These are phyloP conservation scores for Oxyura jamaicensis DNA, from an alignment of 2,113 vertebrate genomes.

Conservation along the genomic window DNA sequence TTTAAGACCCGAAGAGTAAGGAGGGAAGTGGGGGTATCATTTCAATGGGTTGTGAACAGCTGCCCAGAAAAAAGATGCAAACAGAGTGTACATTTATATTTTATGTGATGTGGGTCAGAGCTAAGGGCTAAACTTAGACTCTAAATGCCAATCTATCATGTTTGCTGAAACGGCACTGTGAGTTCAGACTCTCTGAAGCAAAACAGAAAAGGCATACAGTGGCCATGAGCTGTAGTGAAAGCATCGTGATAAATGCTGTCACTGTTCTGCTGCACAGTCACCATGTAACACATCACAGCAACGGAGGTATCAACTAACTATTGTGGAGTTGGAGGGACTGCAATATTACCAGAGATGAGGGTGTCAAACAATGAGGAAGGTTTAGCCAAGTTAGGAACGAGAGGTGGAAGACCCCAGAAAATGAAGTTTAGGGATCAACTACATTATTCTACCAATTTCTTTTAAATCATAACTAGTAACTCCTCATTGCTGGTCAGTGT, in stretches of 20 bases:
- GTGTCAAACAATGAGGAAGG: background rate
- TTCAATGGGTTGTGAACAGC: constrained; percentile 22
- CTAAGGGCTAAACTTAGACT: constrained; percentile 50
- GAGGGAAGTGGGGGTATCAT: background rate
- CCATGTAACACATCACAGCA: background rate
- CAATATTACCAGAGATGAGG: background rate
- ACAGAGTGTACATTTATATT: constrained; percentile 49
- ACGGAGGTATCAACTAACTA: background rate
- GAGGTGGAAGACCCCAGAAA: background rate
- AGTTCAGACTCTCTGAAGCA: constrained; percentile 1
- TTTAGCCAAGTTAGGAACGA: background rate
- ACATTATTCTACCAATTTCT: background rate
- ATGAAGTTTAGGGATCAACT: background rate
- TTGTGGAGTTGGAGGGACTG: background rate
- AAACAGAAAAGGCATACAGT: background rate
- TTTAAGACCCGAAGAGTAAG: background rate
- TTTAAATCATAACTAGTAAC: background rate
- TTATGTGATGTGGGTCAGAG: constrained; percentile 48
- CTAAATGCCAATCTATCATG: constrained; percentile 40
- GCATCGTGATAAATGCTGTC: background rate
- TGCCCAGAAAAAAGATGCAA: constrained; percentile 10
- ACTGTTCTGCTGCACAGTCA: background rate
- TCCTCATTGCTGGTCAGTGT: background rate
- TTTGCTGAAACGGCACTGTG: background rate
- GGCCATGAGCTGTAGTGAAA: background rate